Evolutionary conservation across 53 echinoderm and acorn worm species (phyloP), one percentile per base, ranked within the genome.

Genomic region (Arbacia lixula): DNA sequence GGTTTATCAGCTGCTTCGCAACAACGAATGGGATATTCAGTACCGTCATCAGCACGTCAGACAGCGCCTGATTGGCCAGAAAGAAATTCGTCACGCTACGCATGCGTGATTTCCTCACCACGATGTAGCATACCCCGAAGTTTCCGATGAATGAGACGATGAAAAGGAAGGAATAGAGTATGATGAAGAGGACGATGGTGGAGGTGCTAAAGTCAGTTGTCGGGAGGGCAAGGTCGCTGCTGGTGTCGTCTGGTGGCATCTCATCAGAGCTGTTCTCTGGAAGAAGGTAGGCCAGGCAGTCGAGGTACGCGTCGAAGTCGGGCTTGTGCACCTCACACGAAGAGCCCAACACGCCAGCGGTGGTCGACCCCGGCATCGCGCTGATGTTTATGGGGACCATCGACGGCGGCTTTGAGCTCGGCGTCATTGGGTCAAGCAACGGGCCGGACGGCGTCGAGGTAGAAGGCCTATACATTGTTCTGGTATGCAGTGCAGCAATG

Each of bases 21-120:
- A 94, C 87, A 38, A 93, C 86, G 41, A 97, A 97, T 3, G 97
- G 97, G 24, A 97, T 90, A 60, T 93, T 93, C 31, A 97, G 67
- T 19, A 94, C 68, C 17, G 93, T 89, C 93, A 97, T 91, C 27
- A 93, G 58, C 34, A 97, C 83, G 66, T 97, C 97, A 8, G 93
- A 93, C 16, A 91, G 80, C 2, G 97, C 97, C 68, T 93, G 97
- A 61, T 93, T 97, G 34, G 93, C 94, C 34, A 97, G 74, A 68
- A 97, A 97, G 83, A 97, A 92, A 79, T 97, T 92, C 30, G 97
- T 94, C 33, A 94, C 94, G 16, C 89, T 90, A n/a, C 94, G 88
- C 92, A 98, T 90, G 52, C 92, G 85, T 34, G 88, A 92, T 50
- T 88, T 94, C 31, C 94, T 77, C 25, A 90, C 76, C 31, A 98